Evolutionary conservation across 1,140 invertebrate genomes (phyloP).

Genomic region (Aphelenchoides fujianensis): DNA sequence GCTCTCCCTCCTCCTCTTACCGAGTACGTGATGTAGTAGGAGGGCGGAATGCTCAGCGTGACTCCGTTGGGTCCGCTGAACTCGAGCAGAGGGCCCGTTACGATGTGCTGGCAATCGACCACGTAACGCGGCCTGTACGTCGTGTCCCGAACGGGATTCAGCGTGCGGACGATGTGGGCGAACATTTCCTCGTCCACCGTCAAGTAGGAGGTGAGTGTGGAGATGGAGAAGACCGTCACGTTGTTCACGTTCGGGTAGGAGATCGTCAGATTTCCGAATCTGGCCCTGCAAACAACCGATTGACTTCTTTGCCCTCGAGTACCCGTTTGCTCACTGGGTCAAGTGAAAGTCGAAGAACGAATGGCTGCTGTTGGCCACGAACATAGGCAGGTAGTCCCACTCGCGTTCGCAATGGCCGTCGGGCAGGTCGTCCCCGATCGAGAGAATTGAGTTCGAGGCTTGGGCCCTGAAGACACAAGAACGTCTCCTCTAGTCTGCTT

Average conservation of each 20-base stretch:
- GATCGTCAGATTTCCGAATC: neutral
- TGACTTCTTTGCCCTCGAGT: no score
- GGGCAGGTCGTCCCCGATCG: neutral
- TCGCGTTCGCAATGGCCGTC: neutral
- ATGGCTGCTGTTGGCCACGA: neutral
- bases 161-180: neutral
- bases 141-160: neutral
- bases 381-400: neutral
- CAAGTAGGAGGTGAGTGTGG: neutral
- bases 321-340: neutral
- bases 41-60: neutral
- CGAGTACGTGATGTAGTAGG: neutral
- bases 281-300: neutral
- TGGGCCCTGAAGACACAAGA: no score
- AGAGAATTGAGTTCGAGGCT: neutral
- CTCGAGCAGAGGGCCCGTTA: neutral
- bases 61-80: neutral
- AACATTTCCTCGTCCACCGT: neutral
- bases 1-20: neutral
- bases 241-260: neutral
- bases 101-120: neutral
- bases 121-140: neutral
- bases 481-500: neutral
- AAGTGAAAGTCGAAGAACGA: constrained; percentile 5
- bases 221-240: constrained; percentile 2